phyloP scores from a whole-genome alignment of 2,797 vertebrate species.

The Sylvia borin region DNA sequence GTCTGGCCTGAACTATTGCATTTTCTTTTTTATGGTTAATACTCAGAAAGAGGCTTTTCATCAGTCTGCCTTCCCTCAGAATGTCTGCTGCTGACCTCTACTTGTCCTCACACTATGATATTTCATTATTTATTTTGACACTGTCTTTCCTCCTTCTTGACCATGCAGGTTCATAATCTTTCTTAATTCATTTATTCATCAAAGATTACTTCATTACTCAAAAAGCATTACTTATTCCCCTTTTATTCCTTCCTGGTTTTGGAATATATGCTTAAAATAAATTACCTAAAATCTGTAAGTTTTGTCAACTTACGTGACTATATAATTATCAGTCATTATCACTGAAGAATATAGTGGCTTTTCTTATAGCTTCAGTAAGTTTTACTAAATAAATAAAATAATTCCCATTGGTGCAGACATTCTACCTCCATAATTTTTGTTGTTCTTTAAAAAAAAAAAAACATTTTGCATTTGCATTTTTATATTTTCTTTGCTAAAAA shows the following conservation, averaged over 20 bases:
- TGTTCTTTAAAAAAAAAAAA: neutral
- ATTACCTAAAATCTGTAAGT: neutral
- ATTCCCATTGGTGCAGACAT: neutral
- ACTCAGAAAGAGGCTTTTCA: constrained; percentile 33
- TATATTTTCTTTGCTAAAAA: neutral
- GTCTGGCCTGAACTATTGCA: constrained; percentile 30
- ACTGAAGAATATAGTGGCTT: neutral
- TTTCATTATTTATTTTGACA: constrained; percentile 41
- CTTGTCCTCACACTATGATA: neutral
- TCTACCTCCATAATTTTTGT: neutral
- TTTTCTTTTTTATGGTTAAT: constrained; percentile 50
- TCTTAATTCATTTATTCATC: neutral
- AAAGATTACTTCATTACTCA: neutral
- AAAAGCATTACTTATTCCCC: neutral
- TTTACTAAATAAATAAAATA: neutral
- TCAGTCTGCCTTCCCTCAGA: neutral
- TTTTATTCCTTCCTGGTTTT: neutral
- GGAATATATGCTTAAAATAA: neutral
- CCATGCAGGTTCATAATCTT: neutral
- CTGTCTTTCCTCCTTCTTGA: constrained; percentile 2
- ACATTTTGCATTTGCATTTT: neutral
- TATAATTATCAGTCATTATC: neutral
- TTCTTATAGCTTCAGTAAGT: neutral
- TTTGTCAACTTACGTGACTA: neutral
- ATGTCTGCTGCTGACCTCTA: constrained; percentile 34